phyloP scores from a whole-genome alignment of 2,797 vertebrate genomes.

The Apogon hyalosoma region DNA sequence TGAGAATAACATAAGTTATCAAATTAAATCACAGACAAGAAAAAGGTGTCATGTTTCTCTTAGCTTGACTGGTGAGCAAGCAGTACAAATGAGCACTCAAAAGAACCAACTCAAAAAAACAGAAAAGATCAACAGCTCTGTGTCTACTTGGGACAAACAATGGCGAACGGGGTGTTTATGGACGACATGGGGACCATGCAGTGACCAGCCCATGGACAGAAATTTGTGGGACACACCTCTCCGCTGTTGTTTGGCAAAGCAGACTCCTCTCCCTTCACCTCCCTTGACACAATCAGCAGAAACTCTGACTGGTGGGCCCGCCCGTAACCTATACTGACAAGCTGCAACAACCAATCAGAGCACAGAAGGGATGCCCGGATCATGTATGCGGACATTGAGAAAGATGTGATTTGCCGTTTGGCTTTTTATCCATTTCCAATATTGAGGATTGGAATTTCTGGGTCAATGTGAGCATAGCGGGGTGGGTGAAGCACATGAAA shows the following conservation, averaged over 20 bases:
- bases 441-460: conserved; percentile 62
- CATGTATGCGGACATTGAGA: conserved; percentile 75
- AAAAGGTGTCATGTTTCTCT: conserved; percentile 50
- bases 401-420: conserved; percentile 65
- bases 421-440: conserved; percentile 53
- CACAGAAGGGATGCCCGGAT: conserved; percentile 84
- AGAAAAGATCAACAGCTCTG: conserved; percentile 38
- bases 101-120: conserved; percentile 46
- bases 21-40: conserved; percentile 51
- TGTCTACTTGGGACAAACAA: conserved; percentile 70
- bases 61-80: conserved; percentile 66
- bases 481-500: conserved; percentile 73
- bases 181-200: conserved; percentile 87
- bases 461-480: conserved; percentile 68
- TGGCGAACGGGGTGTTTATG: conserved; percentile 69
- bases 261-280: conserved; percentile 94
- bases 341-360: conserved; percentile 95
- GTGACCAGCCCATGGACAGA: conserved; percentile 81
- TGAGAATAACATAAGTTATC: conserved; percentile 29
- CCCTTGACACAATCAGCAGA: conserved; percentile 97
- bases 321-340: conserved; percentile 97
- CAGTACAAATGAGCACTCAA: conserved; percentile 63
- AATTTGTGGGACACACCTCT: conserved; percentile 91
- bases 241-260: conserved; percentile 91
- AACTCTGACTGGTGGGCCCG: conserved; percentile 95